These are phyloP conservation scores for Spialia ferax DNA, from an alignment of 2,888 invertebrate genomes.

Conservation along the genomic window DNA sequence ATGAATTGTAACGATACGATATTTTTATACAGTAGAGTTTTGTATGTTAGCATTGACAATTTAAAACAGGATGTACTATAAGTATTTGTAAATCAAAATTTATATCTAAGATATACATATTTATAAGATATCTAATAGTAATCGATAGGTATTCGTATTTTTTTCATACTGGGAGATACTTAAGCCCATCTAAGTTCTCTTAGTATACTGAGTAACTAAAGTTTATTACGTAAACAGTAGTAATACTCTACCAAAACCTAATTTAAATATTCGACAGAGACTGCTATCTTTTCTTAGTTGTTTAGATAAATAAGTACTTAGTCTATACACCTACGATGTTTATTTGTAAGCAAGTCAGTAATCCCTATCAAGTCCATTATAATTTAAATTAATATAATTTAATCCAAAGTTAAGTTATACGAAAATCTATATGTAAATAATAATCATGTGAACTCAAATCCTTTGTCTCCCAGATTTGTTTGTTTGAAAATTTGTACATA, in stretches of 20 bases:
- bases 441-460: background rate
- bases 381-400: background rate
- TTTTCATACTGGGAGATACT: conserved; percentile 21
- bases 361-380: background rate
- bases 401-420: background rate
- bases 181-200: conserved; percentile 16
- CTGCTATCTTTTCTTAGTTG: conserved; percentile 29
- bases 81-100: conserved; percentile 29
- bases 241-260: conserved; percentile 10
- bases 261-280: conserved; percentile 29
- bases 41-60: conserved; percentile 45
- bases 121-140: conserved; percentile 9
- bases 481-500: background rate
- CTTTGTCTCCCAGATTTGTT: background rate
- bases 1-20: conserved; percentile 54
- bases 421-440: background rate
- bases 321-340: background rate
- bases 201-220: conserved; percentile 20
- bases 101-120: conserved; percentile 15
- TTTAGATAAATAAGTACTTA: conserved; percentile 21
- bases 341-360: background rate
- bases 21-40: conserved; percentile 66
- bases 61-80: conserved; percentile 27
- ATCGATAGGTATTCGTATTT: background rate
- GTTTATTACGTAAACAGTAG: conserved; percentile 18